Evolutionary conservation across 2,888 invertebrate species (phyloP).

Genomic region (Stramonita haemastoma): DNA sequence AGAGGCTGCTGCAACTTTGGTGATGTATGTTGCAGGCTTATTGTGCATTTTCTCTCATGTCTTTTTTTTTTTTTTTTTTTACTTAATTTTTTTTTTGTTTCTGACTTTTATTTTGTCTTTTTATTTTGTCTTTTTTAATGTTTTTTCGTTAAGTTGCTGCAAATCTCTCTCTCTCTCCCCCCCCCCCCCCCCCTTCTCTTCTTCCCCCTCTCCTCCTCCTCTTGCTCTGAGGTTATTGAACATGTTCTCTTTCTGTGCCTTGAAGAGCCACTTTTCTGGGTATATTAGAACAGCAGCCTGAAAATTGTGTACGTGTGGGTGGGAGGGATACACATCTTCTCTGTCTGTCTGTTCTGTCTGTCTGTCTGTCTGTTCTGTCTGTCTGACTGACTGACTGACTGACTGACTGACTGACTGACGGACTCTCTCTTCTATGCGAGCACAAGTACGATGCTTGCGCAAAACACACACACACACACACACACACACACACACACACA

Average conservation of each 20-base stretch:
- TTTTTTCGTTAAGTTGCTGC: background rate
- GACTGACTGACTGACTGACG: background rate
- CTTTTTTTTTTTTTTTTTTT: background rate
- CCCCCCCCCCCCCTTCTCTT: background rate
- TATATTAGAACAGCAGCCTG: no score
- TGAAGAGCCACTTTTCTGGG: no score
- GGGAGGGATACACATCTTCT: background rate
- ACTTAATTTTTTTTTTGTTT: background rate
- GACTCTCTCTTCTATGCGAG: background rate
- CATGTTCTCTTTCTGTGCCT: no score
- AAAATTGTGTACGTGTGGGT: no score
- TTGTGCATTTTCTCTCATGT: background rate
- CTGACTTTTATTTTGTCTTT: background rate
- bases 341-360: conserved; percentile 2
- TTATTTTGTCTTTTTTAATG: background rate
- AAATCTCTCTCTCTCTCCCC: background rate
- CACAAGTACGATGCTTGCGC: background rate
- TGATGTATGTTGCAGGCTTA: conserved; percentile 10
- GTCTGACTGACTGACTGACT: background rate
- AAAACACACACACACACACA: background rate
- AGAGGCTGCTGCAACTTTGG: no score
- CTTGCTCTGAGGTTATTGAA: background rate
- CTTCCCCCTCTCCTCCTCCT: background rate
- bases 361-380: conserved; percentile 20
- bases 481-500: background rate